phyloP scores from a whole-genome alignment of 1,140 invertebrate species.

The Ooceraea biroi region DNA sequence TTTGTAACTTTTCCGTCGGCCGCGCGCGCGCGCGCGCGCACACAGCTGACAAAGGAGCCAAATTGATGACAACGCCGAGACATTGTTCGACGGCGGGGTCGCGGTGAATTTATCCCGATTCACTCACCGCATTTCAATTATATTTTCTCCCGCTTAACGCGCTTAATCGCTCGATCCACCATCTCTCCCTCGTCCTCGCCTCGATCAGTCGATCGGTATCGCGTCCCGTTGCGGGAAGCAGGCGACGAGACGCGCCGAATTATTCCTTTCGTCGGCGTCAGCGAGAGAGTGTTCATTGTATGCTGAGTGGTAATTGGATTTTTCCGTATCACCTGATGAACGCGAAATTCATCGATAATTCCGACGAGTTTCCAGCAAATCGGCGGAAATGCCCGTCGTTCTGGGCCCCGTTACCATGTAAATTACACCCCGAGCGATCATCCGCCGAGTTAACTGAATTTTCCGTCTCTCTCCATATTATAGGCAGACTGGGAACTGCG shows the following conservation, averaged over 20 bases:
- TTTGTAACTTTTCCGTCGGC: slow-evolving; percentile 8
- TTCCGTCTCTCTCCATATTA: slow-evolving; percentile 37
- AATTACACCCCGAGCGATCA: slow-evolving; percentile 54
- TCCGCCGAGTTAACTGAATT: slow-evolving; percentile 46
- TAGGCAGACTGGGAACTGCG: slow-evolving; percentile 2
- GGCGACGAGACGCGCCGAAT: too few relatives aligned
- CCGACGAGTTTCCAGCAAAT: slow-evolving; percentile 39
- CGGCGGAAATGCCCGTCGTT: slow-evolving; percentile 38
- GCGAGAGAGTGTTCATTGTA: slow-evolving; percentile 16
- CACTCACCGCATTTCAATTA: not conserved
- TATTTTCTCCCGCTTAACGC: too few relatives aligned
- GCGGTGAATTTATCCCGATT: slow-evolving; percentile 32
- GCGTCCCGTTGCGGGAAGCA: slow-evolving; percentile 31
- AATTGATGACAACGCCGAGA: slow-evolving; percentile 18
- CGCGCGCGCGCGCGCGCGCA: not conserved
- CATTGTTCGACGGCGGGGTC: not conserved
- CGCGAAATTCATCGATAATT: slow-evolving; percentile 49
- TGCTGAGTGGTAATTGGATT: slow-evolving; percentile 38
- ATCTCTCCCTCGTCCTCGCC: too few relatives aligned
- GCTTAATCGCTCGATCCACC: too few relatives aligned
- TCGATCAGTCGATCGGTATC: not conserved
- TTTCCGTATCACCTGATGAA: slow-evolving; percentile 30
- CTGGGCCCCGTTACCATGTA: slow-evolving; percentile 43
- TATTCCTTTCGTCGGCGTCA: slow-evolving; percentile 17
- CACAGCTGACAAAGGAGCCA: not conserved